A percentile compares a stretch with the other conserved stretches of the same genome.
These are phyloP conservation scores for Echinarachnius parma DNA, from an alignment of 53 echinoderm and acorn worm genomes.

Conservation along the genomic window DNA sequence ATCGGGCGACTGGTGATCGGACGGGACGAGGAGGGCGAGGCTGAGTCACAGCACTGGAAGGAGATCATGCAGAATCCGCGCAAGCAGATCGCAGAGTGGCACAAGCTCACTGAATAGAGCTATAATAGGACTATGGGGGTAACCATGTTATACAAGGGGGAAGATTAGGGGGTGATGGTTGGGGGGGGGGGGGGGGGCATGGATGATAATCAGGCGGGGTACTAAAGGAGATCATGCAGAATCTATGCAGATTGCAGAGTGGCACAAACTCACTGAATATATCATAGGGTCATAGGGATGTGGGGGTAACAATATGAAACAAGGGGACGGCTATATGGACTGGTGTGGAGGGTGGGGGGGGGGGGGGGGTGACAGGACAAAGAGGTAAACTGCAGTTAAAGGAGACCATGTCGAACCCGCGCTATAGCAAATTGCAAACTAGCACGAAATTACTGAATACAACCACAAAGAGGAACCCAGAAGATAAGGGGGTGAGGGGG, in stretches of 20 bases:
- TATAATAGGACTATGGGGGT: not conserved
- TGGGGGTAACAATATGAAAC: too few species aligned
- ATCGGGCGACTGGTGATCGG: conserved; percentile 96
- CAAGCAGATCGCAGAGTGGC: conserved; percentile 98
- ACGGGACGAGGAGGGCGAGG: conserved; percentile 61
- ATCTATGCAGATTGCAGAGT: too few species aligned
- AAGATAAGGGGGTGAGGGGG: too few species aligned
- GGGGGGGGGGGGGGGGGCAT: not conserved
- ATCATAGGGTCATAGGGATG: too few species aligned
- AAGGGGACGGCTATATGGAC: not conserved
- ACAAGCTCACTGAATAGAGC: conserved; percentile 83
- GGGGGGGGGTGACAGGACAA: not conserved
- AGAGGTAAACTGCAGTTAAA: too few species aligned
- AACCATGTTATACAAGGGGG: too few species aligned
- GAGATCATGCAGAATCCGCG: conserved; percentile 95
- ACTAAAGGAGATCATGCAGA: too few species aligned
- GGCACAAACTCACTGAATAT: too few species aligned
- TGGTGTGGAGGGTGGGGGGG: not conserved
- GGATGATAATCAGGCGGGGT: not conserved
- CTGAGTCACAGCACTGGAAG: conserved; percentile 84
- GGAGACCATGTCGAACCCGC: too few species aligned
- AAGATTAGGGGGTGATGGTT: not conserved
- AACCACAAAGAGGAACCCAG: too few species aligned
- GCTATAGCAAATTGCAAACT: too few species aligned
- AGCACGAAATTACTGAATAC: too few species aligned